Evolutionary conservation across 2,797 vertebrate genomes (phyloP).

Genomic region (Brachyalestes nurse): DNA sequence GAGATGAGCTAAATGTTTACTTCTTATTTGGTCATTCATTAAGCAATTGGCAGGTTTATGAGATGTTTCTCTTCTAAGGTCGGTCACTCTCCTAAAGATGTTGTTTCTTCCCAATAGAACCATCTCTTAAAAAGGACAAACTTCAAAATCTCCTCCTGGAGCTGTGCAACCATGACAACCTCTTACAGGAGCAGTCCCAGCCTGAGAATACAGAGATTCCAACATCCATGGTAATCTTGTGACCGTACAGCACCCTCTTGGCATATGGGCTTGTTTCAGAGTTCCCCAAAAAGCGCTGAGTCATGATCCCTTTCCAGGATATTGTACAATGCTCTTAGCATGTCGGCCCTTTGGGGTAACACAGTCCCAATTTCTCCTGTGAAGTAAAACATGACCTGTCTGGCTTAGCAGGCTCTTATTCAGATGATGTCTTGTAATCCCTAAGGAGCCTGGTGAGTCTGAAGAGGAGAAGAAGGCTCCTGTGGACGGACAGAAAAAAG

Average conservation of each 20-base stretch:
- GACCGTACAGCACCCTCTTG: neutral
- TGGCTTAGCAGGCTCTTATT: constrained; percentile 1
- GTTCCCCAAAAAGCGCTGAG: neutral
- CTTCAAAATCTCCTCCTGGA: neutral
- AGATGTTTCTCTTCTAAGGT: neutral
- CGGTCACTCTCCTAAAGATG: neutral
- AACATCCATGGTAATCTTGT: neutral
- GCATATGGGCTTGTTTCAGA: neutral
- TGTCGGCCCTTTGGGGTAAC: neutral
- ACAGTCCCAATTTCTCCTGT: neutral
- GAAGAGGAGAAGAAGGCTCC: constrained; percentile 40
- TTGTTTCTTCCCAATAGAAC: neutral
- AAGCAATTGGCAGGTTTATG: neutral
- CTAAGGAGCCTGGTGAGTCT: constrained; percentile 37
- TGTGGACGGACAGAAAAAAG: constrained; percentile 49
- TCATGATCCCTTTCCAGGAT: neutral
- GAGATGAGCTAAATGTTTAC: neutral
- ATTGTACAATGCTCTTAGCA: neutral
- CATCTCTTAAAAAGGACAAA: neutral
- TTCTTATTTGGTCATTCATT: neutral
- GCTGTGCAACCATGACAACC: neutral
- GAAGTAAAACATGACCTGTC: neutral
- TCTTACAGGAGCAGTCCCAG: neutral
- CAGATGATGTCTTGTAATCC: neutral
- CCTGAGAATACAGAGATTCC: neutral